Evolutionary conservation across 2,113 vertebrate species (phyloP), one percentile per base, ranked within the genome.

Genomic region (Synodontis membranacea): DNA sequence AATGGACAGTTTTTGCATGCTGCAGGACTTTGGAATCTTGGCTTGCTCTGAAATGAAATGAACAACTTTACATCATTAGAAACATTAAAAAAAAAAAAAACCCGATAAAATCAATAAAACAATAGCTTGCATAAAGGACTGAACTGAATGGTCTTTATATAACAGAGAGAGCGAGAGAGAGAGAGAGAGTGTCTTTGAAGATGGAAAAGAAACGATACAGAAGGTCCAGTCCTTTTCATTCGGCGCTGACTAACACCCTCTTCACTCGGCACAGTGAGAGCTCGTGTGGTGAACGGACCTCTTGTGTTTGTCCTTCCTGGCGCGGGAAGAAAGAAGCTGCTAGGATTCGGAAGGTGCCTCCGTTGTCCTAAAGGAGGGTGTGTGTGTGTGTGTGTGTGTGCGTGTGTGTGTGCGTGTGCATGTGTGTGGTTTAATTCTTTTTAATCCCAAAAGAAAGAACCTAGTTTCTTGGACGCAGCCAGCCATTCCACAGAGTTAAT

Each of bases 271-370:
- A 82, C 85, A 75, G 83, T 76, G 85, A 92, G 92, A 92, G 86
- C 89, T 86, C 28, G 64, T 72, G 90, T 66, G 76, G 80, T 68
- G 83, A 54, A 89, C 34, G 68, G 70, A 82, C 88, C 88, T 39
- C 92, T 95, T 96, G 95, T 95, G 93, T 93, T 94, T 37, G 89
- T 94, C 89, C 91, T 89, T 92, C 92, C 92, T 90, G 86, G 91
- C 95, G 91, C 92, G 91, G 91, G 94, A 94, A 94, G 94, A 95
- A 96, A 95, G 91, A 90, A 81, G 37, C 93, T 93, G 89, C 84
- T 94, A 92, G 93, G 92, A 92, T 94, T 94, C 94, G 68, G 86
- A 74, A 85, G 91, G 93, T 93, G 90, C 88, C 28, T 46, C 89
- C 88, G 86, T 92, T 92, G 91, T 92, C 89, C 19, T 34, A 46